These are phyloP conservation scores for Anisognathus igniventris DNA, from an alignment of 2,797 vertebrate genomes.

Conservation along the genomic window DNA sequence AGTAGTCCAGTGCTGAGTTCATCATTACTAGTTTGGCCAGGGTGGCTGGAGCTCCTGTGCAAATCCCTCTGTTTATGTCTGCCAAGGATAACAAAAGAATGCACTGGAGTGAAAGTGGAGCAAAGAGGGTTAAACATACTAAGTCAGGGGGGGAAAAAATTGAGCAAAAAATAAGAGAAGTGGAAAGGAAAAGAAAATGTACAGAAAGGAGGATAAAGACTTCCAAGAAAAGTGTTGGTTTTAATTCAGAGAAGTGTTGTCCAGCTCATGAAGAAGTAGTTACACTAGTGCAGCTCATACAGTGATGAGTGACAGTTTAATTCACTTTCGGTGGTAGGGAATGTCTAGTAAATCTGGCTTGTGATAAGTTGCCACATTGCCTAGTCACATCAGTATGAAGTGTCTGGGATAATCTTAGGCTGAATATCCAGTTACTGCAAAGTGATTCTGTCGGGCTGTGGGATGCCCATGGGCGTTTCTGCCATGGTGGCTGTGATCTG, in stretches of 20 bases:
- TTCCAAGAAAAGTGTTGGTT: not conserved
- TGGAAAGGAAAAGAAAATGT: not conserved
- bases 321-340: constrained; percentile 31
- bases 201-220: not conserved
- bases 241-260: not conserved
- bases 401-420: not conserved
- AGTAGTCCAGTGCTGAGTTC: not conserved
- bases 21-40: not conserved
- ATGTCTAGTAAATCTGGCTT: constrained; percentile 5
- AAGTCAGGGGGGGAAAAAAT: not conserved
- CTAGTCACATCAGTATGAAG: not conserved
- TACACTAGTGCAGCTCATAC: not conserved
- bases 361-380: not conserved
- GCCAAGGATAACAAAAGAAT: not conserved
- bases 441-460: not conserved
- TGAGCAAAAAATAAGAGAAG: not conserved
- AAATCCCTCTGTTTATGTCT: not conserved
- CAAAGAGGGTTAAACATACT: not conserved
- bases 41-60: not conserved
- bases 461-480: not conserved
- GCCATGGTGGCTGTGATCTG: not conserved
- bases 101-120: not conserved
- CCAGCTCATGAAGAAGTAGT: not conserved
- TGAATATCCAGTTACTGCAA: constrained; percentile 4
- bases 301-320: constrained; percentile 47